phyloP scores from a whole-genome alignment of 2,888 invertebrate genomes.

The Drosophila barbarae region DNA sequence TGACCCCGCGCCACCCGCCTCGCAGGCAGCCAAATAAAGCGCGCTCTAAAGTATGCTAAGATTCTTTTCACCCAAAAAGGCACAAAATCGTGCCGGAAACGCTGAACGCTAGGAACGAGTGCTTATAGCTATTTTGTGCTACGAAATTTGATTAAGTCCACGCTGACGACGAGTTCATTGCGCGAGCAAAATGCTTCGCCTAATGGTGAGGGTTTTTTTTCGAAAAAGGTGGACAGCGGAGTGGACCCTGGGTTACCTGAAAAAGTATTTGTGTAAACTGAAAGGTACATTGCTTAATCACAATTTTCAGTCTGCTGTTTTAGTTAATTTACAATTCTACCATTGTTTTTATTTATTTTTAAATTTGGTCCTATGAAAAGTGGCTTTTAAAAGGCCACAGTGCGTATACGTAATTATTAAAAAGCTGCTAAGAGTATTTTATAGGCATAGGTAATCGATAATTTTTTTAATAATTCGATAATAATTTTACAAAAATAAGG shows the following conservation, averaged over 20 bases:
- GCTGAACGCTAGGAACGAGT: conserved; percentile 21
- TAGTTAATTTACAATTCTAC: neutral
- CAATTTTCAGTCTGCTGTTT: neutral
- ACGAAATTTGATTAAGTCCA: conserved; percentile 71
- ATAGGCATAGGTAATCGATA: neutral
- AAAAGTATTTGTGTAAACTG: neutral
- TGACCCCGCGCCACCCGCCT: neutral
- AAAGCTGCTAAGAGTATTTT: too few species aligned
- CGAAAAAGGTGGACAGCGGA: conserved; percentile 47
- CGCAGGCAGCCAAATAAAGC: conserved; percentile 53
- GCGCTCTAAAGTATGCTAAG: conserved; percentile 58
- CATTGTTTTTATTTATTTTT: neutral
- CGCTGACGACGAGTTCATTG: conserved; percentile 68
- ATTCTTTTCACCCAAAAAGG: conserved; percentile 9
- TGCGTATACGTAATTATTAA: neutral
- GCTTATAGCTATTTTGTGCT: conserved; percentile 44
- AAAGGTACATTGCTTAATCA: neutral
- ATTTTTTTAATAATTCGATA: too few species aligned
- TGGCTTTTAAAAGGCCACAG: too few species aligned
- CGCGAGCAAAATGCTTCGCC: conserved; percentile 34
- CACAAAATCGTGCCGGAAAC: conserved; percentile 38
- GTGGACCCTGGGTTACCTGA: conserved; percentile 4
- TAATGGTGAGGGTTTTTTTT: conserved; percentile 47
- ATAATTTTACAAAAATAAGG: neutral
- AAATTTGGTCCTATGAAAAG: too few species aligned